Conservation (phyloP, 2,888 invertebrate genomes). For the Drosophila merina region DNA sequence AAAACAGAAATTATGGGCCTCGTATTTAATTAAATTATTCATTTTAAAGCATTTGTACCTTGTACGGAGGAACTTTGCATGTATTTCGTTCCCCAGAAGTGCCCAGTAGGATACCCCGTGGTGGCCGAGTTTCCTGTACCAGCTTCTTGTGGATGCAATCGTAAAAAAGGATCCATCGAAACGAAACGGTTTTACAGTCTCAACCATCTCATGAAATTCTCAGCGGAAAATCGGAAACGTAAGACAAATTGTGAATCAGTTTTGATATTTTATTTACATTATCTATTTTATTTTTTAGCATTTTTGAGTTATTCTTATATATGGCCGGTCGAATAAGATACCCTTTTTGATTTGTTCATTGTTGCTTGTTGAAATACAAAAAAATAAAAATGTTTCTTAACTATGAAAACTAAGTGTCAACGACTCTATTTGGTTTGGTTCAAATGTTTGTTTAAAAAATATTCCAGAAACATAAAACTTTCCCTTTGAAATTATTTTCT, state of each 20-base stretch:
- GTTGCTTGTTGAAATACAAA: neutral
- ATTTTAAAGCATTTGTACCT: slow-evolving; percentile 35
- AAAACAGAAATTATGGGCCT: neutral
- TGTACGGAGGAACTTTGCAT: slow-evolving; percentile 29
- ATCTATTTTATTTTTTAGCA: slow-evolving; percentile 17
- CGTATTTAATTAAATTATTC: neutral
- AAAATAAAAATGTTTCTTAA: neutral
- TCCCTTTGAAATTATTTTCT: neutral
- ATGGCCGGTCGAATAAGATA: neutral
- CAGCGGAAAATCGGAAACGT: slow-evolving; percentile 26
- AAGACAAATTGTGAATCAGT: neutral
- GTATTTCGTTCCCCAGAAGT: slow-evolving; percentile 19
- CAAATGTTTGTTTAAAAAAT: too few relatives aligned
- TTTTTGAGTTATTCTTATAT: slow-evolving; percentile 18
- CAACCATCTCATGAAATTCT: slow-evolving; percentile 20
- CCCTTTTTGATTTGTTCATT: neutral
- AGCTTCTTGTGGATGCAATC: slow-evolving; percentile 39
- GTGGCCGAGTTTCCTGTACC: slow-evolving; percentile 34
- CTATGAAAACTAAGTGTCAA: neutral
- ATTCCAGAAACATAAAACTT: too few relatives aligned
- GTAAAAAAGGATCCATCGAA: slow-evolving; percentile 30
- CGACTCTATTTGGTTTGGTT: too few relatives aligned
- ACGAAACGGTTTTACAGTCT: slow-evolving; percentile 19
- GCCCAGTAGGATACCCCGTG: slow-evolving; percentile 15
- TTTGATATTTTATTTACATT: neutral